Evolutionary conservation across 37 sponge, comb jelly and placozoan genomes (phyloP), one percentile per base, ranked within the genome.

Genomic region (Mnemiopsis leidyi): DNA sequence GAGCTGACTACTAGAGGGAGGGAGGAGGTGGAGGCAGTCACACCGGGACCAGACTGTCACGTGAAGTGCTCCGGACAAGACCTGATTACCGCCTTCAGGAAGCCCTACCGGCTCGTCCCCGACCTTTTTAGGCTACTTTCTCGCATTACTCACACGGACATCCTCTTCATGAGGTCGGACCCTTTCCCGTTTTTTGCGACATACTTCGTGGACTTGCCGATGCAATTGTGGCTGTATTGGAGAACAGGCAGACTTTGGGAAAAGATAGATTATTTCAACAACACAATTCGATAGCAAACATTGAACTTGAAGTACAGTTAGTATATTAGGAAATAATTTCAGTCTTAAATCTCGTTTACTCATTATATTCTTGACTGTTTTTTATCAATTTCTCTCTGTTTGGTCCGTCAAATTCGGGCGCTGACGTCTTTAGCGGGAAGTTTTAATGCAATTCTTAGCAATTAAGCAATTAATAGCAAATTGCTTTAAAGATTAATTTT

Each of bases 141-240:
- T 1, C 38, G 39, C 90, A 36, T 85, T 37, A 7, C 9, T 2
- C 61, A 85, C 2, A 23, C 90, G 0, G 90, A 85, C 61, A 85
- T 85, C 24, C 48, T 85, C 21, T 85, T 85, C 48, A 35, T 39
- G 38, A 39, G 3, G 25, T 85, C 90, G 2, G 90, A 85, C 29
- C 90, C 90, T 25, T 40, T 85, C 61, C 90, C 90, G 29, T 85
- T 85, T 40, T 85, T 85, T 39, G 90, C 90, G 3, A 85, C 48
- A 3, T 85, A 85, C 61, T 33, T 85, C 23, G 16, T 85, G 0
- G 90, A 85, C 29, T 40, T 85, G 3, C 90, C 90, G 29, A 85
- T 85, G 90, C 90, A 85, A 5, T 40, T 85, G 90, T 85, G 90
- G 90, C 48, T 85, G 26, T 32, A 36, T 21, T 85, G 90, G 90